These are phyloP conservation scores for Ptychodera flava DNA, from an alignment of 35 echinoderm and acorn worm species.

Conservation along the genomic window DNA sequence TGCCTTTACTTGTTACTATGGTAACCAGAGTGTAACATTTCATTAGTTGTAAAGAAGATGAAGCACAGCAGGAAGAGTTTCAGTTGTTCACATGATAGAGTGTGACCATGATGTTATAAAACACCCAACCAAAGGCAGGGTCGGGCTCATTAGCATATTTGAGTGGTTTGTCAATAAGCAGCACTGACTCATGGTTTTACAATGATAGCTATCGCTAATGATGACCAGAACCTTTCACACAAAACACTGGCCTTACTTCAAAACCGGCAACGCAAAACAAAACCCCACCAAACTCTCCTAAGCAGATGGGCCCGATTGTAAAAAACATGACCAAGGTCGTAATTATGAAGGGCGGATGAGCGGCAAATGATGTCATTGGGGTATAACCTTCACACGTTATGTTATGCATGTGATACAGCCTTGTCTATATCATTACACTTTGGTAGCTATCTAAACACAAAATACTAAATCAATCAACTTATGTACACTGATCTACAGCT, in stretches of 20 bases:
- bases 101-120: not conserved
- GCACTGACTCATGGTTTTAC: not conserved
- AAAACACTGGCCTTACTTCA: too few species aligned
- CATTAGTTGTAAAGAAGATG: not conserved
- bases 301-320: too few species aligned
- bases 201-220: not conserved
- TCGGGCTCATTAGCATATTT: not conserved
- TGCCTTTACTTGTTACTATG: not conserved
- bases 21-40: not conserved
- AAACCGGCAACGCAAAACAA: too few species aligned
- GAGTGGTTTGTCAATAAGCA: constrained; percentile 1
- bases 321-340: not conserved
- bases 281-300: too few species aligned
- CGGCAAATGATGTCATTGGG: not conserved
- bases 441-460: not conserved
- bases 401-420: not conserved
- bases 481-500: too few species aligned
- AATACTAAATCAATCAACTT: too few species aligned
- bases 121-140: not conserved
- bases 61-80: not conserved
- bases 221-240: not conserved
- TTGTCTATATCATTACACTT: not conserved
- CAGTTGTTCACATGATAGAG: not conserved
- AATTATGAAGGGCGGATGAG: too few species aligned
- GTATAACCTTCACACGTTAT: not conserved